Conservation (phyloP, 2,797 vertebrate species). For the Pterois miles region DNA sequence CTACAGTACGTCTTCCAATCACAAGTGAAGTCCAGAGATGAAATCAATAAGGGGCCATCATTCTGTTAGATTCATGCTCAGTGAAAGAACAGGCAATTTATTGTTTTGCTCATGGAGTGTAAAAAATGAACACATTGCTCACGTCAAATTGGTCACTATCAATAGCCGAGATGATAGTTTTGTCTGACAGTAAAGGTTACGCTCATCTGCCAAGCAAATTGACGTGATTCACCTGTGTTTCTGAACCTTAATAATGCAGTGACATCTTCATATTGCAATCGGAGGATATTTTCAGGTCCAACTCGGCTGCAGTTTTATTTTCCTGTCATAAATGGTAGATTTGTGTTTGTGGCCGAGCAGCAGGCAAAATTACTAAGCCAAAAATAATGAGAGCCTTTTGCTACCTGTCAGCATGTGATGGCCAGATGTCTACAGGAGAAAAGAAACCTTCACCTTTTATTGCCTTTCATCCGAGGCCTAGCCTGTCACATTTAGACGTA, state of each 20-base stretch:
- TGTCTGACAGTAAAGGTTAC: neutral
- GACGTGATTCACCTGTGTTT: neutral
- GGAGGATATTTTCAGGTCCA: conserved; percentile 7
- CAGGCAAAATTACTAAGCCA: conserved; percentile 43
- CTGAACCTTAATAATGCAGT: neutral
- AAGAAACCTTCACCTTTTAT: conserved; percentile 45
- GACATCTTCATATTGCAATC: conserved; percentile 35
- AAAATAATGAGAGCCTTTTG: conserved; percentile 57
- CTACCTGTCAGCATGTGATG: conserved; percentile 50
- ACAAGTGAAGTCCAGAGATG: neutral
- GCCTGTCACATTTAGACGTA: conserved; percentile 61
- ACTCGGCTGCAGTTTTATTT: conserved; percentile 13
- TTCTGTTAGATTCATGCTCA: neutral
- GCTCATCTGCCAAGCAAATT: neutral
- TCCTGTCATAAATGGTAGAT: conserved; percentile 30
- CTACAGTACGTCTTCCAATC: neutral
- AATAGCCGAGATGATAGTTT: neutral
- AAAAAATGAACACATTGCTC: neutral
- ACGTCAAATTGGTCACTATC: conserved; percentile 2
- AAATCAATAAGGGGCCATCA: neutral
- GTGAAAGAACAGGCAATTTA: conserved; percentile 13
- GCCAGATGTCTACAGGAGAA: conserved; percentile 46
- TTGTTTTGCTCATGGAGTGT: neutral
- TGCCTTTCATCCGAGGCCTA: conserved; percentile 45
- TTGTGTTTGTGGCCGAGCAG: conserved; percentile 34